These are phyloP conservation scores for Leptinotarsa tumamoca DNA, from an alignment of 2,888 invertebrate genomes.

Conservation along the genomic window DNA sequence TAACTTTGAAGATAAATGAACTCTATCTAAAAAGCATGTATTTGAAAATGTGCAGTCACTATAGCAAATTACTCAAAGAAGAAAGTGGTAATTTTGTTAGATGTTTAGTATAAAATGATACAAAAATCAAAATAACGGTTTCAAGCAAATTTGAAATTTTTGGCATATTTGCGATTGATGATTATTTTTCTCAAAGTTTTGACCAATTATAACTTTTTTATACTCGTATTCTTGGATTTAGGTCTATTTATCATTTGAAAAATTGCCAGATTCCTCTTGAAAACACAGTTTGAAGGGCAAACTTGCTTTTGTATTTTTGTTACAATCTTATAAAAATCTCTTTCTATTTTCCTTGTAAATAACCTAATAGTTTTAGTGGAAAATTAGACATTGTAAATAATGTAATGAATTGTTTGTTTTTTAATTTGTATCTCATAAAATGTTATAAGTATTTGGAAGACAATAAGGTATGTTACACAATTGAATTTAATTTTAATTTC, in stretches of 20 bases:
- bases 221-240: no score
- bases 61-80: not conserved
- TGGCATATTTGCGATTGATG: no score
- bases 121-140: no score
- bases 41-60: no score
- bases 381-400: conserved; percentile 49
- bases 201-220: no score
- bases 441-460: conserved; percentile 57
- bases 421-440: conserved; percentile 43
- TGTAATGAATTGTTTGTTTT: conserved; percentile 47
- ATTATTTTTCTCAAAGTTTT: no score
- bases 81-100: not conserved
- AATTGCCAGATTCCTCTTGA: not conserved
- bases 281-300: not conserved
- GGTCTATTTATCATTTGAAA: not conserved
- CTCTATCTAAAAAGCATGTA: no score
- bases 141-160: not conserved
- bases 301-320: not conserved
- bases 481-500: conserved; percentile 34
- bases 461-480: conserved; percentile 52
- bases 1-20: no score
- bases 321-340: conserved; percentile 17
- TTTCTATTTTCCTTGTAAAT: conserved; percentile 38
- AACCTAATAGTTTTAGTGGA: conserved; percentile 36
- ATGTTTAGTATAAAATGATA: not conserved